phyloP scores from a whole-genome alignment of 2,888 invertebrate genomes.

The Chaitophorus viminalis region DNA sequence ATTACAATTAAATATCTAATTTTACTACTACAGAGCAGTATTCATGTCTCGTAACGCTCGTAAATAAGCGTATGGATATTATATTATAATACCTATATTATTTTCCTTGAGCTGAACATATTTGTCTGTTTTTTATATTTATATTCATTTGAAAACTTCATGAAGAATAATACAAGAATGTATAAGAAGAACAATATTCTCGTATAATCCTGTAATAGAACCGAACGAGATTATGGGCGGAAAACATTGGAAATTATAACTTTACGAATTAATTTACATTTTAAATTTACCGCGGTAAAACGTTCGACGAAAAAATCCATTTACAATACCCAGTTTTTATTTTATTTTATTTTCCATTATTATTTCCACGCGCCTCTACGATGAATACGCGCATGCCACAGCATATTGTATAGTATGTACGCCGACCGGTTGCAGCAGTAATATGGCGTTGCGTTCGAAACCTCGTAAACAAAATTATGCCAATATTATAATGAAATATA shows the following conservation, averaged over 20 bases:
- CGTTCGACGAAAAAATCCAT: conserved; percentile 16
- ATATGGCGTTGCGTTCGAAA: neutral
- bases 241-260: conserved; percentile 5
- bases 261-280: conserved; percentile 37
- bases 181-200: neutral
- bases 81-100: no score
- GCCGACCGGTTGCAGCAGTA: neutral
- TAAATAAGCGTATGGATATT: neutral
- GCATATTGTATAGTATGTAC: no score
- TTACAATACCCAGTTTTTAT: conserved; percentile 21
- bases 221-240: neutral
- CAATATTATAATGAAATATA: neutral
- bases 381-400: neutral
- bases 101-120: no score
- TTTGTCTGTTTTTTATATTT: no score
- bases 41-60: neutral
- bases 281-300: conserved; percentile 23
- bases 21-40: neutral
- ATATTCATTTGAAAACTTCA: no score
- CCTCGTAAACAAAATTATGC: conserved; percentile 8
- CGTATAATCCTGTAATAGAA: neutral
- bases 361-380: neutral
- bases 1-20: conserved; percentile 35
- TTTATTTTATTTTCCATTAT: neutral
- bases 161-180: no score